phyloP scores from a whole-genome alignment of 1,140 invertebrate genomes.

The Tachypleus tridentatus region DNA sequence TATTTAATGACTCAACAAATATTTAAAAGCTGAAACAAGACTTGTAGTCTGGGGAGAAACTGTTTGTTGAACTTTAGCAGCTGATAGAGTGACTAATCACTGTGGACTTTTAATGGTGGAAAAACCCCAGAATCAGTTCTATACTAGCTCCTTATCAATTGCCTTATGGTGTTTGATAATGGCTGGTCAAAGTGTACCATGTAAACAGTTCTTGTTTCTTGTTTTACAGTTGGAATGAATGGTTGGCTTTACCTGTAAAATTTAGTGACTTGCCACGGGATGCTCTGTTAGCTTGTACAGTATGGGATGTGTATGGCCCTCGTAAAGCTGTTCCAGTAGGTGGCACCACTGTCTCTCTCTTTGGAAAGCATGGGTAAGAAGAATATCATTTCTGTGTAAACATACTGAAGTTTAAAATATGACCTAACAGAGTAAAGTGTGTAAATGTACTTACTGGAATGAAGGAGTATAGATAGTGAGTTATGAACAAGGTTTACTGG shows the following conservation, averaged over 20 bases:
- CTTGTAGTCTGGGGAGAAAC: too few relatives aligned
- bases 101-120: neutral
- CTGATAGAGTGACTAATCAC: too few relatives aligned
- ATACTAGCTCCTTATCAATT: neutral
- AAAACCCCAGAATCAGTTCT: neutral
- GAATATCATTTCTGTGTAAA: neutral
- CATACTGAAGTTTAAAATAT: neutral
- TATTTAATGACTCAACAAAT: too few relatives aligned
- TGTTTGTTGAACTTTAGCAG: too few relatives aligned
- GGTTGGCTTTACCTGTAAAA: slow-evolving; percentile 80
- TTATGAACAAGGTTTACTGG: too few relatives aligned
- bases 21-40: too few relatives aligned
- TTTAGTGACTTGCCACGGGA: slow-evolving; percentile 84
- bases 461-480: too few relatives aligned
- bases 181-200: neutral
- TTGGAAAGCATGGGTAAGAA: slow-evolving; percentile 67
- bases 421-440: neutral
- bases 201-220: slow-evolving; percentile 1
- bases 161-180: neutral
- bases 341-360: slow-evolving; percentile 77
- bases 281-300: slow-evolving; percentile 76
- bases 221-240: slow-evolving; percentile 84
- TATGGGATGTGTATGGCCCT: slow-evolving; percentile 85
- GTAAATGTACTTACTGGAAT: neutral
- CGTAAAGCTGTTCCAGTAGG: slow-evolving; percentile 69